These are phyloP conservation scores for Stenurella melanura DNA, from an alignment of 2,888 invertebrate genomes.

Conservation along the genomic window DNA sequence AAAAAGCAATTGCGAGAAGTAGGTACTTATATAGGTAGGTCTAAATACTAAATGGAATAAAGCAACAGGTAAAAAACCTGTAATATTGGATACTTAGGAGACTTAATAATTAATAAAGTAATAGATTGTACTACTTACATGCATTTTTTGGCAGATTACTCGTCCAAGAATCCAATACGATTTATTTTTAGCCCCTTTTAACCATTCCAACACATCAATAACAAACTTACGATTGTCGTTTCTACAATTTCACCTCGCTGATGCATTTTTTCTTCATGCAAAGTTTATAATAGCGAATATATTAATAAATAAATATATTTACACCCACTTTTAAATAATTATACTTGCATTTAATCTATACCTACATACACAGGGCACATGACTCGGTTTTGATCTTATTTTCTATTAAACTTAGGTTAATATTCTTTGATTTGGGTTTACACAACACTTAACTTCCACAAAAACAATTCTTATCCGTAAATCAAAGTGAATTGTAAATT, in stretches of 20 bases:
- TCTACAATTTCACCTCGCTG: constrained; percentile 49
- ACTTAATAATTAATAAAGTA: not conserved
- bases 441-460: constrained; percentile 27
- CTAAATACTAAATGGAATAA: not conserved
- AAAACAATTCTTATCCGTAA: constrained; percentile 38
- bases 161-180: constrained; percentile 10
- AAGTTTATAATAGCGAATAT: constrained; percentile 54
- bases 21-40: not conserved
- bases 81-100: not conserved
- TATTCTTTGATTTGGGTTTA: constrained; percentile 11
- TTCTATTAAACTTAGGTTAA: constrained; percentile 45
- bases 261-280: constrained; percentile 51
- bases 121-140: constrained; percentile 42
- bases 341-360: constrained; percentile 47
- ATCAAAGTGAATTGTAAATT: constrained; percentile 38
- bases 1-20: not conserved
- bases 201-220: constrained; percentile 39
- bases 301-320: constrained; percentile 60
- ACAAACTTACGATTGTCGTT: constrained; percentile 43
- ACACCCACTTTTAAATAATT: constrained; percentile 56
- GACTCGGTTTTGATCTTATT: constrained; percentile 42
- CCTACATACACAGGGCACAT: constrained; percentile 48
- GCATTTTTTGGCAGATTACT: constrained; percentile 37
- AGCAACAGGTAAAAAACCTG: not conserved
- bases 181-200: constrained; percentile 30